A percentile compares a stretch with the other conserved stretches of the same genome.
Evolutionary conservation across 2,797 vertebrate species (phyloP).

Genomic region (Malurus leucopterus): DNA sequence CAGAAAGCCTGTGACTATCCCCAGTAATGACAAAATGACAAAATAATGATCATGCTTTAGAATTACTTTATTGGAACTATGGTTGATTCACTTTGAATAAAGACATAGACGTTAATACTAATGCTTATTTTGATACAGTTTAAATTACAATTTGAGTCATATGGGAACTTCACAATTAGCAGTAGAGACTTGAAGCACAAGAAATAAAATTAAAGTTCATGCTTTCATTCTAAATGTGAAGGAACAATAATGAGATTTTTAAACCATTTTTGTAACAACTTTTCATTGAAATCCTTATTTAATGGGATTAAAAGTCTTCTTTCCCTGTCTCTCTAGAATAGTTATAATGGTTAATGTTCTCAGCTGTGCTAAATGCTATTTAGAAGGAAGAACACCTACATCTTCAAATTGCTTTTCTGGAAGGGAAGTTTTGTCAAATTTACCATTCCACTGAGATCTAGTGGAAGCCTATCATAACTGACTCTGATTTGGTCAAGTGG

Average conservation of each 20-base stretch:
- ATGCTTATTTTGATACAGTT: not conserved
- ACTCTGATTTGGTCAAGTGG: not conserved
- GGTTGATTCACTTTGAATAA: not conserved
- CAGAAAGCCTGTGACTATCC: not conserved
- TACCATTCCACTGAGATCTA: not conserved
- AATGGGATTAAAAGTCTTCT: not conserved
- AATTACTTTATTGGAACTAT: not conserved
- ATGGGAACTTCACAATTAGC: not conserved
- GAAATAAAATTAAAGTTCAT: not conserved
- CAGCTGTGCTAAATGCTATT: not conserved
- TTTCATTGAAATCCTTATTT: not conserved
- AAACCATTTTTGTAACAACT: not conserved
- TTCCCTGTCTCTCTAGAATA: not conserved
- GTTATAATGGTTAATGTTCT: not conserved
- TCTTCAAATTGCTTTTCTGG: not conserved
- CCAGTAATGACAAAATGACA: not conserved
- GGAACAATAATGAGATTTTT: not conserved
- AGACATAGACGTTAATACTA: not conserved
- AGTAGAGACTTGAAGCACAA: not conserved
- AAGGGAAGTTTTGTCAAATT: not conserved
- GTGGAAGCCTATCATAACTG: not conserved
- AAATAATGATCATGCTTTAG: not conserved
- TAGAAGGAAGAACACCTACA: not conserved
- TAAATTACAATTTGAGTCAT: not conserved
- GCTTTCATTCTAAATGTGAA: not conserved